phyloP scores from a whole-genome alignment of 2,888 invertebrate genomes.

The Caenorhabditis plicata region DNA sequence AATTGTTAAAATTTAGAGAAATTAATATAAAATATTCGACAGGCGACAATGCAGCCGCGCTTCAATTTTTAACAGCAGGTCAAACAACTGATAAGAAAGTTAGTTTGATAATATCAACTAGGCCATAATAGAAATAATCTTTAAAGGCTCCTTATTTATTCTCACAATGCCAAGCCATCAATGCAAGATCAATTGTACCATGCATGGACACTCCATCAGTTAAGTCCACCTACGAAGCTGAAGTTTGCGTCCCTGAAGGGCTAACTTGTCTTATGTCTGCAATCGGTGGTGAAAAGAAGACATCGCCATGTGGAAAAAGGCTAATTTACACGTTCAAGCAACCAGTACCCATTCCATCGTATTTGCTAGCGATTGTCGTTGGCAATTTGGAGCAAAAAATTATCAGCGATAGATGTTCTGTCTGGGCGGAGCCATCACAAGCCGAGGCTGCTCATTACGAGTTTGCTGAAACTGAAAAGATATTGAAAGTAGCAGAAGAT shows the following conservation, averaged over 20 bases:
- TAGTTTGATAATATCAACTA: constrained; percentile 3
- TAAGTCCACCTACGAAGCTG: constrained; percentile 80
- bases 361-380: constrained; percentile 84
- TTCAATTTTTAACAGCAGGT: constrained; percentile 83
- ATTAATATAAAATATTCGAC: constrained; percentile 76
- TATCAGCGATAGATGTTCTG: constrained; percentile 69
- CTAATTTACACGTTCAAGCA: constrained; percentile 46
- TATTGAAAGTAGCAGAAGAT: constrained; percentile 40
- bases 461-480: constrained; percentile 72
- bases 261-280: constrained; percentile 90
- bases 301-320: constrained; percentile 19
- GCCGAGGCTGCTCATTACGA: constrained; percentile 83
- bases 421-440: constrained; percentile 86
- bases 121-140: background rate
- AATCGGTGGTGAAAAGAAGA: constrained; percentile 33
- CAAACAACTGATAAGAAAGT: constrained; percentile 83
- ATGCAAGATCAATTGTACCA: constrained; percentile 83
- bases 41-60: constrained; percentile 77
- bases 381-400: constrained; percentile 75
- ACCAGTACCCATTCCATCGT: constrained; percentile 82
- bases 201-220: constrained; percentile 89
- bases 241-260: constrained; percentile 77
- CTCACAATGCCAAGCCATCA: constrained; percentile 75
- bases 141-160: constrained; percentile 75
- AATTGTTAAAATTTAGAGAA: constrained; percentile 7